A percentile compares a stretch with the other conserved stretches of the same genome.
Conservation (phyloP, 2,888 invertebrate genomes). For the Spicauda simplicius region DNA sequence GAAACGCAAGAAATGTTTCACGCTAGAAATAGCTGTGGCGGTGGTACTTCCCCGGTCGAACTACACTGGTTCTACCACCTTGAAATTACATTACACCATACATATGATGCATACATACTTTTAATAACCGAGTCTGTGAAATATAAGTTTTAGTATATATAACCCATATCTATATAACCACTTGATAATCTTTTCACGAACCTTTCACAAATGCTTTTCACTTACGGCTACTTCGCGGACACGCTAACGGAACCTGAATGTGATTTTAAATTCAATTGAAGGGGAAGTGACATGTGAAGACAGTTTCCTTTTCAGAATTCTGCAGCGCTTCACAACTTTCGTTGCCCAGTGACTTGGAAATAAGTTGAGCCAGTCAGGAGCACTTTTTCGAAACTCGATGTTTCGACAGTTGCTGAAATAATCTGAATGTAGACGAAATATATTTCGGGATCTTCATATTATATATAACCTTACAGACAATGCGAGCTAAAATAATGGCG, state of each 20-base stretch:
- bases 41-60: too few species aligned
- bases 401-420: not conserved
- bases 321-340: not conserved
- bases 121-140: too few species aligned
- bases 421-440: not conserved
- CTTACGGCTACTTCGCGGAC: not conserved
- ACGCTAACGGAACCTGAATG: not conserved
- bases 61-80: too few species aligned
- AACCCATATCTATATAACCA: not conserved
- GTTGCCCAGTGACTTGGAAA: not conserved
- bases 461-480: too few species aligned
- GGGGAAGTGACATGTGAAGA: not conserved
- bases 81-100: too few species aligned
- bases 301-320: slow-evolving; percentile 2
- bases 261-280: not conserved
- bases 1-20: too few species aligned
- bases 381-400: not conserved
- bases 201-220: not conserved
- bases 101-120: too few species aligned
- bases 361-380: not conserved
- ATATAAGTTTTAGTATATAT: too few species aligned
- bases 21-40: too few species aligned
- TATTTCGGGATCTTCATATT: too few species aligned
- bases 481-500: too few species aligned
- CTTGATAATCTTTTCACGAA: not conserved